These are phyloP conservation scores for Poeciliopsis presidionis DNA, from an alignment of 2,797 vertebrate species.

Conservation along the genomic window DNA sequence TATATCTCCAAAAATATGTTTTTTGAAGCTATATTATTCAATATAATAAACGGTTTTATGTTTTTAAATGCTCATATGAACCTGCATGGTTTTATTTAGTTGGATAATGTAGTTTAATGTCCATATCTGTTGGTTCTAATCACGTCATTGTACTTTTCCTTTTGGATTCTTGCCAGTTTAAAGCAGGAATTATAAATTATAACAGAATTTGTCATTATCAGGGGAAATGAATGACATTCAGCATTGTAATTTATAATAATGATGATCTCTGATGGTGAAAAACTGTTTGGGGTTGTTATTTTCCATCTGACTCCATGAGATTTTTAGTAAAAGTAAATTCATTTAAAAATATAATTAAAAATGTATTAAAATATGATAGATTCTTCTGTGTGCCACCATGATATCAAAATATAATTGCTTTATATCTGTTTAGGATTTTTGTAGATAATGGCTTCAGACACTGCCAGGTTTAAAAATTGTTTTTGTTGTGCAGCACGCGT, in stretches of 20 bases:
- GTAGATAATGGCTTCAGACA: constrained; percentile 18
- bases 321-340: neutral
- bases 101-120: neutral
- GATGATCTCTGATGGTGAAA: neutral
- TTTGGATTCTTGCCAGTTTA: neutral
- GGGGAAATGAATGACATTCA: neutral
- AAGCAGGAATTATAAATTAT: neutral
- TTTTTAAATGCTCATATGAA: neutral
- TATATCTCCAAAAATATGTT: no score
- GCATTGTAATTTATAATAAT: neutral
- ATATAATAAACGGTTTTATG: neutral
- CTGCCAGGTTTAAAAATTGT: constrained; percentile 28
- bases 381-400: neutral
- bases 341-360: neutral
- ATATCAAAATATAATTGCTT: neutral
- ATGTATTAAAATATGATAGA: neutral
- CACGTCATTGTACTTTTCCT: neutral
- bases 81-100: neutral
- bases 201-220: neutral
- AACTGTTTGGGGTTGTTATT: neutral
- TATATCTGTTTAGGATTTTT: constrained; percentile 2
- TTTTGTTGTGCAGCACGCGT: constrained; percentile 41
- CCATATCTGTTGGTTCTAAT: neutral
- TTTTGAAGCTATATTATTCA: neutral
- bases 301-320: neutral